Conservation (phyloP, 2,888 invertebrate species). For the Teleiodes luculella region DNA sequence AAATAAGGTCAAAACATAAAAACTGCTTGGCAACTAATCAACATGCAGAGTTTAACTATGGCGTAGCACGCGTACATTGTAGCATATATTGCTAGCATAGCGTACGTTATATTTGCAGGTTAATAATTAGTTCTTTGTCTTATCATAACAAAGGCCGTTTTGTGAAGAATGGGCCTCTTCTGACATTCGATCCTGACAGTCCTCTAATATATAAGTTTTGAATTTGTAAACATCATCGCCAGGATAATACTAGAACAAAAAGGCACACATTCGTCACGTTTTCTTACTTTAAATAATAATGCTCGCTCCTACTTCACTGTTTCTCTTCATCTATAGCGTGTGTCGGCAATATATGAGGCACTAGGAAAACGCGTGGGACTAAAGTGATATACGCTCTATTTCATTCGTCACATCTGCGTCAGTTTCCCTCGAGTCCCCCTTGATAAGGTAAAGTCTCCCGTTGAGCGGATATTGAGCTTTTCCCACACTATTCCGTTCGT, state of each 20-base stretch:
- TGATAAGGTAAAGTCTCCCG: conserved; percentile 7
- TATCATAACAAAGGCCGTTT: no score
- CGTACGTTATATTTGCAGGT: not conserved
- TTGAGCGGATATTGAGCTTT: conserved; percentile 2
- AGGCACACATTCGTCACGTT: no score
- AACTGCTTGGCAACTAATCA: not conserved
- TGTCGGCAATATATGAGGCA: conserved; percentile 1
- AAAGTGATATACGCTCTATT: conserved; percentile 7
- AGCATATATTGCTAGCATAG: not conserved
- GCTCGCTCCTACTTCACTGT: not conserved
- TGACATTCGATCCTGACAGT: no score
- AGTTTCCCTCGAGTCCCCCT: conserved; percentile 3
- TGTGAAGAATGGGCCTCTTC: no score
- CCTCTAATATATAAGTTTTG: no score
- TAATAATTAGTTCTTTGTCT: no score
- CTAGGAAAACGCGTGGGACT: conserved; percentile 8
- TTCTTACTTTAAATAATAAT: not conserved
- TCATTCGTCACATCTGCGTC: conserved; percentile 6
- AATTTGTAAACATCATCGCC: no score
- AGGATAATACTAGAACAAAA: no score
- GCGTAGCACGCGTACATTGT: not conserved
- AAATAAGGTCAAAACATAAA: not conserved
- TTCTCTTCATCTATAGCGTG: not conserved
- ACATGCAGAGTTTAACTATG: not conserved
- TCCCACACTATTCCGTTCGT: not conserved